Base-by-base conservation (phyloP, 2,797 vertebrate species). In the Odontamblyopus rebecca region DNA sequence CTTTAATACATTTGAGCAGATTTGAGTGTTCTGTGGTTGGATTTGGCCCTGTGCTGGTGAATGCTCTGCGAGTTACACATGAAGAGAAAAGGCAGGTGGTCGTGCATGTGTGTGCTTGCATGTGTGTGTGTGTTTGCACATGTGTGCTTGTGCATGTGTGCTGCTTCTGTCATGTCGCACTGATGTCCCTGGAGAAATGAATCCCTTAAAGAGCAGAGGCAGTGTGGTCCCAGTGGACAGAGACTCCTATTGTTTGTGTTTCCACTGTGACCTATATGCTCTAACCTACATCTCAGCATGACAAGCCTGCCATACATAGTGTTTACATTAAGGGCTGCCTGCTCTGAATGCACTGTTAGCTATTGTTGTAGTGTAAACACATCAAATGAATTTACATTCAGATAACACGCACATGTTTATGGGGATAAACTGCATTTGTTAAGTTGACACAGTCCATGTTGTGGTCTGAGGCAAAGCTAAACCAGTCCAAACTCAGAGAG, bases 401-500 rank as follows among this genome's bases (percentile, higher is more conserved):
- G 71, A 64, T n/a, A 56, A 73, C 13, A 12, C n/a, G 18, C 1
- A 71, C 60, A 74, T 41, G 11, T 57, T 23, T 67, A 12, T 59
- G 61, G 35, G n/a, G 3, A 32, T 59, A 19, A 64, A 12, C 16
- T 67, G 26, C 62, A 23, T 57, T 67, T 26, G 23, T 12, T 64
- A 41, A 67, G 1, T 71, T 62, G 53, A 69, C 69, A 64, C n/a
- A 29, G 12, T 69, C 66, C 71, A 74, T 71, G 63, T 66, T 59
- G 66, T 50, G 64, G 82, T 79, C 82, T 72, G 84, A 88, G 53
- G 60, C 78, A 80, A 84, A 85, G 85, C 83, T 85, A 84, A 89
- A 90, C 85, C 78, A 89, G 82, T 77, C 86, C 82, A 91, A 78
- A 88, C 87, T 79, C 87, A 88, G 86, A 38, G 35, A 84, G 87